Base-by-base conservation (phyloP, 30 jellyfish, hydroid and myxozoan species). In the Hydra vulgaris region DNA sequence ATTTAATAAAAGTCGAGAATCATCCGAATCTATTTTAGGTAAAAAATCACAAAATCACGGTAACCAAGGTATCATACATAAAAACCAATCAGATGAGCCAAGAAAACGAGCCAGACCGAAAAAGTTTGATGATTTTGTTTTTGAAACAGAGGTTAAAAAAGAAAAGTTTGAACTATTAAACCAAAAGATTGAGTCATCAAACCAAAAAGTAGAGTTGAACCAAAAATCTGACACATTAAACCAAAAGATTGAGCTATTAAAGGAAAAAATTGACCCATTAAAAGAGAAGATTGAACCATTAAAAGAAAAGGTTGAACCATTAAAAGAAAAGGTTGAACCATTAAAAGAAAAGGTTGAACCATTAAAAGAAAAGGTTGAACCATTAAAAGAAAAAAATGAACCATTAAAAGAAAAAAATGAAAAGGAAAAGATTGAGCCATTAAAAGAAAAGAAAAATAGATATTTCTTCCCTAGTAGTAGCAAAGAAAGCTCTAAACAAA, bases 61-160 rank as follows among this genome's bases (percentile, higher is more conserved):
- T 3, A 68, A 15, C 8, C 26, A n/a, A 20, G 25, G 4, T 8
- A 68, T 3, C 8, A 68, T 1, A 16, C 25, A 68, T 3, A 40
- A 40, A 40, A 40, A 40, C 12, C 61, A 40, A 40, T 5, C 61
- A 40, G 84, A 66, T 8, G 87, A 80, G 22, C 69, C 68, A 24
- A 21, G 87, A 67, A 80, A 80, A 80, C 84, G 87, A 24, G 87
- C 53, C 27, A 20, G 87, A 18, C 87, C 87, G 72, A 80, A 80
- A 66, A 70, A 71, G 40, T 80, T 66, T 80, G 87, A 80, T 70
- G 87, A 80, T 66, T 80, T 80, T 80, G 40, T 80, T 70, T 66
- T 67, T 66, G 73, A 76, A 15, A 20, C 81, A 15, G 70, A 80
- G 71, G 53, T 68, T 16, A 80, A 80, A 70, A 80, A 21, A 53